phyloP scores from a whole-genome alignment of 1,140 invertebrate genomes.

The Asobara japonica region DNA sequence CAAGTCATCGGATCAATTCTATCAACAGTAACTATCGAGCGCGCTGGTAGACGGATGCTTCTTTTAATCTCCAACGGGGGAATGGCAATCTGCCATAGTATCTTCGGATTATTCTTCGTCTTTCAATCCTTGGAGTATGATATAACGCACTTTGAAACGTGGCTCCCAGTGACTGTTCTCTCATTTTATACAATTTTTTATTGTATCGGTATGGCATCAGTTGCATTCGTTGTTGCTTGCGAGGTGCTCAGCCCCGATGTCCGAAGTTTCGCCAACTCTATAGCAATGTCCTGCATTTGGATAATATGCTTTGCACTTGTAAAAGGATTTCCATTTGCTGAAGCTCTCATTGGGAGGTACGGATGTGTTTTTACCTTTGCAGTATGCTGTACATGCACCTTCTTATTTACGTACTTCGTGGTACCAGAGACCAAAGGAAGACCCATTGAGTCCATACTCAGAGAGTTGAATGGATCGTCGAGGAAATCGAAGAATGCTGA shows the following conservation, averaged over 20 bases:
- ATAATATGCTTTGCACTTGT: slow-evolving; percentile 68
- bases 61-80: slow-evolving; percentile 66
- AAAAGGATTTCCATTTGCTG: slow-evolving; percentile 59
- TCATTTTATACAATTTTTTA: slow-evolving; percentile 69
- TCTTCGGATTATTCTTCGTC: slow-evolving; percentile 62
- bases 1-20: slow-evolving; percentile 64
- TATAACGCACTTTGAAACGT: slow-evolving; percentile 53
- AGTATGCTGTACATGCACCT: slow-evolving; percentile 36
- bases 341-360: slow-evolving; percentile 46
- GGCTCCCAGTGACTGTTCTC: slow-evolving; percentile 68
- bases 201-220: slow-evolving; percentile 63
- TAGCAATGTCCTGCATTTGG: slow-evolving; percentile 67
- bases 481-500: slow-evolving; percentile 29
- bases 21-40: slow-evolving; percentile 69
- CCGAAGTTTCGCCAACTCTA: slow-evolving; percentile 62
- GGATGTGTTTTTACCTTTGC: slow-evolving; percentile 57
- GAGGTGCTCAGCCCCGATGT: slow-evolving; percentile 71
- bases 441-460: slow-evolving; percentile 69
- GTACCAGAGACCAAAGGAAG: slow-evolving; percentile 76
- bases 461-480: slow-evolving; percentile 48
- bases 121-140: slow-evolving; percentile 51
- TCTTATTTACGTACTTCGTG: slow-evolving; percentile 57
- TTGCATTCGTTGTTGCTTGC: slow-evolving; percentile 72
- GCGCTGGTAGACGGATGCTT: slow-evolving; percentile 68
- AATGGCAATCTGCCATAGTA: slow-evolving; percentile 60